Conservation (phyloP, 2,113 vertebrate genomes). For the Tragelaphus imberbis region DNA sequence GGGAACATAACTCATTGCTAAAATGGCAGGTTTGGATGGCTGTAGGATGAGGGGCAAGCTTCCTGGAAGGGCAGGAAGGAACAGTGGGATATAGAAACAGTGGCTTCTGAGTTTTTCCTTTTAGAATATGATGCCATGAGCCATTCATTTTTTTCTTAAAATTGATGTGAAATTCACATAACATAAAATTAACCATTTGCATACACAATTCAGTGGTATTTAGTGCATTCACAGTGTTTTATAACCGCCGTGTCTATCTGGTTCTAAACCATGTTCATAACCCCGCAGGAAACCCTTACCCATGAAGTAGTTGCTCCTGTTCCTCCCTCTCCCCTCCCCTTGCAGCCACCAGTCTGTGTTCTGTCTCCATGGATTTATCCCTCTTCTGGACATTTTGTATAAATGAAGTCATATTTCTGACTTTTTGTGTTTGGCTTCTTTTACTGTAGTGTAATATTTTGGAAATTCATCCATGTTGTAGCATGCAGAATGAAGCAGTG, state of each 20-base stretch:
- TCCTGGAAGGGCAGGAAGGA: background rate
- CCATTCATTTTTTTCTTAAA: background rate
- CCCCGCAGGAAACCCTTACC: background rate
- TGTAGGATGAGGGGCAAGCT: background rate
- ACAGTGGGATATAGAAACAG: background rate
- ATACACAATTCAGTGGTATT: background rate
- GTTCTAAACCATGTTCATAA: background rate
- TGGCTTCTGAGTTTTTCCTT: slow-evolving; percentile 16
- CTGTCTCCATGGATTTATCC: slow-evolving; percentile 19
- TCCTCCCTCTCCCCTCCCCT: background rate
- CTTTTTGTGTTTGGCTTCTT: background rate
- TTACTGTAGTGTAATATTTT: slow-evolving; percentile 21
- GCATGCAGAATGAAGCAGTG: background rate
- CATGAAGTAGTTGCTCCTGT: background rate
- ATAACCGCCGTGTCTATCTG: background rate
- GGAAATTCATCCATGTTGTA: background rate
- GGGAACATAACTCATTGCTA: background rate
- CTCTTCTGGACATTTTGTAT: background rate
- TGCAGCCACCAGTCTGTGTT: background rate
- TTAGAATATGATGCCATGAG: background rate
- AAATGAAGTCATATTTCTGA: slow-evolving; percentile 7
- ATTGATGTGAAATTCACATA: slow-evolving; percentile 3
- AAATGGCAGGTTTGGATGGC: background rate
- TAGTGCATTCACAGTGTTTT: background rate
- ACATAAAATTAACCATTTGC: background rate